Evolutionary conservation across 2,113 vertebrate species (phyloP).

Genomic region (Eira barbara): DNA sequence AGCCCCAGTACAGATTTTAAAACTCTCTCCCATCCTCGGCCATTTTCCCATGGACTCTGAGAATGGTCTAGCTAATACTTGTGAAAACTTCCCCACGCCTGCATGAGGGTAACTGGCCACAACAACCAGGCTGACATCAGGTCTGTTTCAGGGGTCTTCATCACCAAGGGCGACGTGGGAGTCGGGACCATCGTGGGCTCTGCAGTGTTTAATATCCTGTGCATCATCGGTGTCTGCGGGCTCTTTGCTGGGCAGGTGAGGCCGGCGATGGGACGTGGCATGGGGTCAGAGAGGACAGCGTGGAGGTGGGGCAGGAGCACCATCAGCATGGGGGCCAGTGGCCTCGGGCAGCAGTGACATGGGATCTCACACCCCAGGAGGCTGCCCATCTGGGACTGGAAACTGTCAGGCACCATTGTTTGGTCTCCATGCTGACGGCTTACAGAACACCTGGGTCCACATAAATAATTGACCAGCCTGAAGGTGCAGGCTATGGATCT

Average conservation of each 20-base stretch:
- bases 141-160: conserved; percentile 93
- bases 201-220: conserved; percentile 98
- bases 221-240: conserved; percentile 97
- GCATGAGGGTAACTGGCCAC: neutral
- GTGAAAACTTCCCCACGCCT: rapidly evolving
- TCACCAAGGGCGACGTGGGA: conserved; percentile 97
- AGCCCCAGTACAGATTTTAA: neutral
- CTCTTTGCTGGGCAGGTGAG: conserved; percentile 96
- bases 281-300: rapidly evolving
- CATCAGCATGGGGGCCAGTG: too few relatives aligned
- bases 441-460: neutral
- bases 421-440: neutral
- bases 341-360: neutral
- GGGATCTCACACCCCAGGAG: neutral
- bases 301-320: neutral
- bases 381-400: neutral
- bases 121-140: neutral
- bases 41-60: neutral
- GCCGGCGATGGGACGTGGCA: rapidly evolving
- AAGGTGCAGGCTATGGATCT: neutral
- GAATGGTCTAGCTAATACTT: neutral
- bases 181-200: conserved; percentile 99
- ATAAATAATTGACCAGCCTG: neutral
- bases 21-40: neutral
- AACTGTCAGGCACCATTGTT: neutral